A percentile compares a stretch with the other conserved stretches of the same genome.
Evolutionary conservation across 2,797 vertebrate species (phyloP).

Genomic region (Poeciliopsis turneri): DNA sequence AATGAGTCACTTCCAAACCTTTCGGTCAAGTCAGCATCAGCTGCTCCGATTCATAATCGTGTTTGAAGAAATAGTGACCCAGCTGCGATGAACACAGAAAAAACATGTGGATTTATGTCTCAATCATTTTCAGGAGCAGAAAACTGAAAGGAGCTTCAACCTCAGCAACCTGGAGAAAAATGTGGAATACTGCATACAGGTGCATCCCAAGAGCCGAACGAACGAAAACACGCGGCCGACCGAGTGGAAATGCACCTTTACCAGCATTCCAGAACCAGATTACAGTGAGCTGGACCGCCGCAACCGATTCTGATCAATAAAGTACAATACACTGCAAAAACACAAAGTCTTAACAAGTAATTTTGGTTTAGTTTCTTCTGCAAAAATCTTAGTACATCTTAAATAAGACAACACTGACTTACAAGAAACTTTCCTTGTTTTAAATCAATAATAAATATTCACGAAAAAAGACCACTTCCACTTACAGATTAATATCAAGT

Average conservation of each 20-base stretch:
- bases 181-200: slow-evolving; percentile 66
- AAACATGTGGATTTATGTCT: neutral
- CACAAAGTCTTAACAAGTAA: too few species aligned
- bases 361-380: too few species aligned
- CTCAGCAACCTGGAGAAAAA: slow-evolving; percentile 37
- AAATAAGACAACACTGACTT: too few species aligned
- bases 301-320: neutral
- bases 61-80: neutral
- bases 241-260: slow-evolving; percentile 54
- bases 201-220: rapidly evolving
- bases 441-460: too few species aligned
- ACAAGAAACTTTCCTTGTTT: too few species aligned
- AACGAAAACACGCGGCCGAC: slow-evolving; percentile 1
- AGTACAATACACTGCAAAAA: too few species aligned
- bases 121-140: neutral
- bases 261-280: slow-evolving; percentile 26
- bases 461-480: too few species aligned
- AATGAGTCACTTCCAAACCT: neutral
- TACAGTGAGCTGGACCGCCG: slow-evolving; percentile 51
- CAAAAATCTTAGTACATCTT: too few species aligned
- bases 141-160: rapidly evolving
- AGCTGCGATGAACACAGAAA: neutral
- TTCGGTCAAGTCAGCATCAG: neutral
- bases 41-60: neutral
- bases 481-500: too few species aligned